Evolutionary conservation across 35 echinoderm and acorn worm species (phyloP).

Genomic region (Lytechinus variegatus): DNA sequence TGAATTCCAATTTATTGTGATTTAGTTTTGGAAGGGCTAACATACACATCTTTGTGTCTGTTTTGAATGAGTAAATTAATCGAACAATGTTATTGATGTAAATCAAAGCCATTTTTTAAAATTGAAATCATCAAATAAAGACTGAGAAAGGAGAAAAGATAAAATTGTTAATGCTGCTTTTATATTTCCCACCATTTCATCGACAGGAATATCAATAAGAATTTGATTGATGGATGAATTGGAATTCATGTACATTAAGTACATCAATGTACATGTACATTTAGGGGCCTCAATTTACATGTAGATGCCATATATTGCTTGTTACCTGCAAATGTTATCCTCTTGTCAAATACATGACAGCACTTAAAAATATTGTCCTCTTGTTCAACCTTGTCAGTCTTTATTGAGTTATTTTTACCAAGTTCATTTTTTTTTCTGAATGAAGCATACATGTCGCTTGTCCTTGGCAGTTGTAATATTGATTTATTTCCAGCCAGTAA

Average conservation of each 20-base stretch:
- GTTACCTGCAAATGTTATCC: not conserved
- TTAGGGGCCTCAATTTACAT: too few species aligned
- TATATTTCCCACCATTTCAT: not conserved
- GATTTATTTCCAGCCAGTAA: constrained; percentile 12
- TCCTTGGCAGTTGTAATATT: constrained; percentile 15
- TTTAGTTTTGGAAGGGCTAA: not conserved
- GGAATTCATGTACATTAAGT: too few species aligned
- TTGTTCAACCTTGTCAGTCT: not conserved
- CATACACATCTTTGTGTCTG: not conserved
- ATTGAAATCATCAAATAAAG: not conserved
- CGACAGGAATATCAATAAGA: not conserved
- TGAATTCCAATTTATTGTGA: too few species aligned
- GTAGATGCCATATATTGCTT: not conserved
- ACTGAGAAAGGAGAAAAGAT: too few species aligned
- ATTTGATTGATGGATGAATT: too few species aligned
- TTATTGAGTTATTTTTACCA: not conserved
- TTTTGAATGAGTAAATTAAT: not conserved
- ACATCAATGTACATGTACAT: too few species aligned
- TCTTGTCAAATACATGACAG: not conserved
- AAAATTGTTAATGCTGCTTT: too few species aligned
- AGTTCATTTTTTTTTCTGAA: constrained; percentile 20
- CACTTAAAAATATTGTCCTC: not conserved
- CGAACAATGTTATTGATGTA: not conserved
- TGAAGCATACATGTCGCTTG: not conserved
- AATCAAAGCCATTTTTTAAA: not conserved